phyloP scores from a whole-genome alignment of 2,888 invertebrate species.

The Ceratothoa steindachneri region DNA sequence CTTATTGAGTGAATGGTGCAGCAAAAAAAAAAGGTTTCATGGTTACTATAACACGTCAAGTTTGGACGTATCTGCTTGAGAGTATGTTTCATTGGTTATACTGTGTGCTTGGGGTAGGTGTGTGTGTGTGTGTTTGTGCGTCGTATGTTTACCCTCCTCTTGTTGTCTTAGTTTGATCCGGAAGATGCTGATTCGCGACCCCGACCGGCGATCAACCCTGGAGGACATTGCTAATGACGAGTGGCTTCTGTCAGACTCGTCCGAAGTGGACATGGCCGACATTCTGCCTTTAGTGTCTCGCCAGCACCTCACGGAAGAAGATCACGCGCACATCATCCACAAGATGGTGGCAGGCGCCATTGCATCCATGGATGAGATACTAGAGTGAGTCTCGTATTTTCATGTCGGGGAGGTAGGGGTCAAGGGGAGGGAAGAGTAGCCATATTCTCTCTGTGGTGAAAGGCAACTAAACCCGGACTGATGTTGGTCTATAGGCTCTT shows the following conservation, averaged over 20 bases:
- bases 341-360: slow-evolving; percentile 95
- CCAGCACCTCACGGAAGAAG: slow-evolving; percentile 84
- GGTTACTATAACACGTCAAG: too few species aligned
- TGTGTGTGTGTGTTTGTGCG: too few species aligned
- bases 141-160: too few species aligned
- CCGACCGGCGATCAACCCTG: slow-evolving; percentile 81
- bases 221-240: slow-evolving; percentile 80
- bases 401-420: background rate
- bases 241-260: slow-evolving; percentile 60
- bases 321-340: slow-evolving; percentile 84
- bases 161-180: slow-evolving; percentile 88
- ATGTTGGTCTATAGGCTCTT: too few species aligned
- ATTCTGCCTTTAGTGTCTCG: slow-evolving; percentile 79
- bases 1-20: too few species aligned
- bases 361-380: slow-evolving; percentile 87
- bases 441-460: too few species aligned
- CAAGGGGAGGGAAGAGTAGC: background rate
- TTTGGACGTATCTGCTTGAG: too few species aligned
- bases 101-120: too few species aligned
- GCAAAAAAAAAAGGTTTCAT: too few species aligned
- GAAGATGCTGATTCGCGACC: slow-evolving; percentile 88
- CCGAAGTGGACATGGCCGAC: slow-evolving; percentile 51
- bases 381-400: slow-evolving; percentile 63
- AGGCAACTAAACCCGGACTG: too few species aligned
- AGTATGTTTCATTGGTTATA: too few species aligned